These are phyloP conservation scores for Pantelozetes paolii DNA, from an alignment of 2,888 invertebrate species.

Conservation along the genomic window DNA sequence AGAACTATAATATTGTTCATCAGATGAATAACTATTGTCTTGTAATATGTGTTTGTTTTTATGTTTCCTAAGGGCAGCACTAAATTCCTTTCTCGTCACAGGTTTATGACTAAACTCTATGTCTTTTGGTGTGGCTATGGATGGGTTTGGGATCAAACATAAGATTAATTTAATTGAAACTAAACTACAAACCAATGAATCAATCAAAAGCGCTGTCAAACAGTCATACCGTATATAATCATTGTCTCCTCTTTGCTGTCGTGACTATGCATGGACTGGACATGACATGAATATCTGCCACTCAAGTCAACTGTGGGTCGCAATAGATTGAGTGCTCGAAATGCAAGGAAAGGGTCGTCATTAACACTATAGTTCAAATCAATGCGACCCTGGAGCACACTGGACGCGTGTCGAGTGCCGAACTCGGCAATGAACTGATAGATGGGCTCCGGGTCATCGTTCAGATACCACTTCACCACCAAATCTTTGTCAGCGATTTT, in stretches of 20 bases:
- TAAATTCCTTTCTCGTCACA: slow-evolving; percentile 14
- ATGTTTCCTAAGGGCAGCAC: slow-evolving; percentile 21
- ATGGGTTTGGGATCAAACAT: not conserved
- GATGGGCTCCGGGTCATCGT: slow-evolving; percentile 48
- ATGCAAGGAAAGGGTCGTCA: slow-evolving; percentile 42
- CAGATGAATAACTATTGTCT: slow-evolving; percentile 9
- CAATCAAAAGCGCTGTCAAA: not conserved
- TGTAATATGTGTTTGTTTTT: not conserved
- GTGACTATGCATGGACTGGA: slow-evolving; percentile 45
- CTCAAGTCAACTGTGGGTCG: slow-evolving; percentile 47
- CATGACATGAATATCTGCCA: slow-evolving; percentile 48
- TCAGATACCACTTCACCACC: slow-evolving; percentile 49
- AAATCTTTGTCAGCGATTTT: slow-evolving; percentile 44
- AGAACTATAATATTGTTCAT: slow-evolving; percentile 15
- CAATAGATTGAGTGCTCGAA: slow-evolving; percentile 46
- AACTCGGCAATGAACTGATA: slow-evolving; percentile 49
- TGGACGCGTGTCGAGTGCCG: slow-evolving; percentile 44
- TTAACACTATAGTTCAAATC: slow-evolving; percentile 45
- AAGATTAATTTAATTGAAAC: not conserved
- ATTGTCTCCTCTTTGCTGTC: slow-evolving; percentile 45
- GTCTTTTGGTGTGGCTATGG: slow-evolving; percentile 42
- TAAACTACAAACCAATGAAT: not conserved
- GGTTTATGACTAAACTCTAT: slow-evolving; percentile 40
- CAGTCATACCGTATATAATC: slow-evolving; percentile 47
- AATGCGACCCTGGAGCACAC: slow-evolving; percentile 45